Percentiles rank a stretch among this genome's conserved stretches.
phyloP scores from a whole-genome alignment of 2,113 vertebrate genomes.

The Psophia crepitans region DNA sequence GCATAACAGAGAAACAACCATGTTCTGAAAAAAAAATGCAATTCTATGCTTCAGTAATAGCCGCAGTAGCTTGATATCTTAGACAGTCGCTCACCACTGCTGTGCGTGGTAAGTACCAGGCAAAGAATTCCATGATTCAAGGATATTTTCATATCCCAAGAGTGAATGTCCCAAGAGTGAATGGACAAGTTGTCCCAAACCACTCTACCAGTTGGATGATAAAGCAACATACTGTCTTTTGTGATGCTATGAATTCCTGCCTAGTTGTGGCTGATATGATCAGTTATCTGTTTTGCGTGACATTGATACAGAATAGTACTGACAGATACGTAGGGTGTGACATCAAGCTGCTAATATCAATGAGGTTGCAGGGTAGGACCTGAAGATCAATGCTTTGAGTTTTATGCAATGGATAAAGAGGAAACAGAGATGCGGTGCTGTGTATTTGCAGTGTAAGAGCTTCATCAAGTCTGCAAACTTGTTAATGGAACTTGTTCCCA shows the following conservation, averaged over 20 bases:
- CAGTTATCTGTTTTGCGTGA: slow-evolving; percentile 21
- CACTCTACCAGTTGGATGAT: not conserved
- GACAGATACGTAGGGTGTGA: not conserved
- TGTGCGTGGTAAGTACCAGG: not conserved
- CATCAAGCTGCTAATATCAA: slow-evolving; percentile 26
- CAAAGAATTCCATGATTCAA: not conserved
- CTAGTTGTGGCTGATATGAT: not conserved
- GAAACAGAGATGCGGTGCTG: not conserved
- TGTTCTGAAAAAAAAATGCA: not conserved
- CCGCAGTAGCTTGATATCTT: not conserved
- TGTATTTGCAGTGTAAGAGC: not conserved
- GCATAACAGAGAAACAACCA: not conserved
- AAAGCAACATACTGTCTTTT: not conserved
- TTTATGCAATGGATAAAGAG: not conserved
- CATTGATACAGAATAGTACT: not conserved
- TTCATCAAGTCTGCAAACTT: not conserved
- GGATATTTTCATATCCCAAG: not conserved
- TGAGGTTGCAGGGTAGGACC: not conserved
- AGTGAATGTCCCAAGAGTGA: not conserved
- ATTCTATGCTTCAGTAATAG: not conserved
- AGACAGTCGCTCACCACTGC: not conserved
- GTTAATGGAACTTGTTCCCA: not conserved
- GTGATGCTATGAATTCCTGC: not conserved
- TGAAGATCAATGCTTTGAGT: not conserved
- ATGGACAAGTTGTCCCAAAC: not conserved